Base-by-base conservation (phyloP, 2,797 vertebrate genomes). In the Cichlasoma orientale region DNA sequence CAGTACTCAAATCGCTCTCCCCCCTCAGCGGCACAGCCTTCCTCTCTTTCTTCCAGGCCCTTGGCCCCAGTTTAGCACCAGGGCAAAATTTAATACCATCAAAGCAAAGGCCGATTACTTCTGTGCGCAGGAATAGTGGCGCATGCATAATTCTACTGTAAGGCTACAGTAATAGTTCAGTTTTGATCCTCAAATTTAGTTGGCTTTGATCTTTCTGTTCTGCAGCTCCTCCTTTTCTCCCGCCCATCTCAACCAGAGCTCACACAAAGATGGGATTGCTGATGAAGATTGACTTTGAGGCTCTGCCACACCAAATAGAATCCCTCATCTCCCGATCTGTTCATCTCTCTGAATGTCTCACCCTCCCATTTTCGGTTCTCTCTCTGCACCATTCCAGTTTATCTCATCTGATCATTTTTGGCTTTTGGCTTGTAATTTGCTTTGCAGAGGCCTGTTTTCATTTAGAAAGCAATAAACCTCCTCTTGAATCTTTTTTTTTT, bases 121-220 rank as follows among this genome's bases (percentile, higher is more conserved):
- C 72, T 84, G 82, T 78, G 58, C 68, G 19, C 50, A 76, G 84
- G 38, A 84, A 91, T 78, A 83, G 85, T 74, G 76, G 81, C 50
- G 16, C 66, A 56, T 82, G 74, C 74, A 89, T 91, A 88, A 91
- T 91, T 87, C 84, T 83, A 86, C 88, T 86, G 83, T 91, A 87
- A 89, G 70, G 75, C 84, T 74, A 54, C 56, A 77, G 84, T 92
- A 90, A 91, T 90, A 78, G 79, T 74, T 84, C 82, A 76, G 82
- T 89, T 91, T 82, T 87, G 72, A 91, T 89, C 87, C 85, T 83
- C 85, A 72, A 71, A 81, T 83, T 88, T 79, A 88, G 82, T 82
- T 25, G 44, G 58, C 91, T 94, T 94, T 94, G 90, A 92, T 94
- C 88, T 86, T 76, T 80, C 78, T 75, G 36, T 66, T 77, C 82